phyloP scores from a whole-genome alignment of 2,888 invertebrate species.

The Apamea crenata region DNA sequence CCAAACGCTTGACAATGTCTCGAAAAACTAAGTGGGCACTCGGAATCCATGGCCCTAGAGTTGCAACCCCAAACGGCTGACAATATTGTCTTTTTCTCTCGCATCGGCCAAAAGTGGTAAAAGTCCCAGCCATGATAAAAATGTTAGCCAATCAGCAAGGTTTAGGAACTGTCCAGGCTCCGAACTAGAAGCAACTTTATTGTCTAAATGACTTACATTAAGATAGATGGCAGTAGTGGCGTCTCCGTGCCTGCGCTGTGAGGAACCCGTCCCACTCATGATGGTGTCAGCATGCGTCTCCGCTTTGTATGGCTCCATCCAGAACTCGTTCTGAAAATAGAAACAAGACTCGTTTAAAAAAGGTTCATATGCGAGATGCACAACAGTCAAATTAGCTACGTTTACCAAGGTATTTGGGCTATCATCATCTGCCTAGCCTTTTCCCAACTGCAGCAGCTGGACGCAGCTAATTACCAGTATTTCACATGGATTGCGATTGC shows the following conservation, averaged over 20 bases:
- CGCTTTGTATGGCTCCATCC: constrained; percentile 86
- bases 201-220: constrained; percentile 76
- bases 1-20: neutral
- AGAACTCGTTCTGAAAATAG: constrained; percentile 84
- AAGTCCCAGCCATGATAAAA: neutral
- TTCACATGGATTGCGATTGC: neutral
- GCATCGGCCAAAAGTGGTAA: neutral
- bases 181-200: no score
- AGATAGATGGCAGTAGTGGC: constrained; percentile 86
- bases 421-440: neutral
- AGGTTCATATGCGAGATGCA: neutral
- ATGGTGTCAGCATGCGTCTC: constrained; percentile 80
- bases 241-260: constrained; percentile 79
- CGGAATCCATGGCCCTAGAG: neutral
- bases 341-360: neutral
- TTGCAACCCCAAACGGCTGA: neutral
- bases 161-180: neutral
- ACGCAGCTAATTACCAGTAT: neutral
- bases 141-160: neutral
- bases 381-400: neutral
- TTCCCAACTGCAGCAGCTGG: neutral
- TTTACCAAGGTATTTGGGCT: neutral
- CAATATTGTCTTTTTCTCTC: neutral
- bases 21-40: neutral
- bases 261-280: constrained; percentile 82